Percentiles rank a stretch among this genome's conserved stretches.
Conservation (phyloP, 2,113 vertebrate genomes). For the Smithornis capensis region DNA sequence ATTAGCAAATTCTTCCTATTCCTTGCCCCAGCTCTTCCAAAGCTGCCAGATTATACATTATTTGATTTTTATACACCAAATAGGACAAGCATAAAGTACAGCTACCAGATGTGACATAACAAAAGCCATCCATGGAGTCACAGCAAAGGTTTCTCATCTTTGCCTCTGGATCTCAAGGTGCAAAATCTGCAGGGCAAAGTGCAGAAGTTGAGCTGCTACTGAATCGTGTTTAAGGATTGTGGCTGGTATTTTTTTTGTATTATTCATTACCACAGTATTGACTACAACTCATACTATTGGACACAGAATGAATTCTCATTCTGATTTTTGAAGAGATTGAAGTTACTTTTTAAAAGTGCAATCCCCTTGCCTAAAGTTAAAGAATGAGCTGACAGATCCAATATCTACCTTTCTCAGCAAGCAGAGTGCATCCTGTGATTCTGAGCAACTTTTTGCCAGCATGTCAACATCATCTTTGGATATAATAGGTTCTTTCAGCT, state of each 20-base stretch:
- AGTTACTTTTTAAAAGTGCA: not conserved
- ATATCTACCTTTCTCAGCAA: slow-evolving; percentile 85
- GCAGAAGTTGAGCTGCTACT: not conserved
- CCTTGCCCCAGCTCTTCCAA: not conserved
- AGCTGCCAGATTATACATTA: not conserved
- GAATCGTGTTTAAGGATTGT: not conserved
- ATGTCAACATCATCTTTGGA: slow-evolving; percentile 80
- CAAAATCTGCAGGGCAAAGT: not conserved
- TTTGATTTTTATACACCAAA: not conserved
- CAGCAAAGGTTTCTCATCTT: not conserved
- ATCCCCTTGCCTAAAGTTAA: not conserved
- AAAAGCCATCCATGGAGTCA: not conserved
- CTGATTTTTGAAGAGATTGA: not conserved
- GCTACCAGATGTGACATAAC: not conserved
- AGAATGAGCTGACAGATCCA: not conserved
- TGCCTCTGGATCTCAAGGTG: not conserved
- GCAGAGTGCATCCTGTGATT: slow-evolving; percentile 77
- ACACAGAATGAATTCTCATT: not conserved
- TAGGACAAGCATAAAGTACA: not conserved
- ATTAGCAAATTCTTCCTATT: not conserved
- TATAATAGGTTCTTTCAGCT: slow-evolving; percentile 90
- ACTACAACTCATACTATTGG: not conserved
- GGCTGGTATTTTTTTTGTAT: not conserved
- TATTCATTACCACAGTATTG: not conserved
- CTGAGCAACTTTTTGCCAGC: slow-evolving; percentile 70